A percentile compares a stretch with the other conserved stretches of the same genome.
Evolutionary conservation across 2,113 vertebrate genomes (phyloP).

Genomic region (Poeciliopsis occidentalis): DNA sequence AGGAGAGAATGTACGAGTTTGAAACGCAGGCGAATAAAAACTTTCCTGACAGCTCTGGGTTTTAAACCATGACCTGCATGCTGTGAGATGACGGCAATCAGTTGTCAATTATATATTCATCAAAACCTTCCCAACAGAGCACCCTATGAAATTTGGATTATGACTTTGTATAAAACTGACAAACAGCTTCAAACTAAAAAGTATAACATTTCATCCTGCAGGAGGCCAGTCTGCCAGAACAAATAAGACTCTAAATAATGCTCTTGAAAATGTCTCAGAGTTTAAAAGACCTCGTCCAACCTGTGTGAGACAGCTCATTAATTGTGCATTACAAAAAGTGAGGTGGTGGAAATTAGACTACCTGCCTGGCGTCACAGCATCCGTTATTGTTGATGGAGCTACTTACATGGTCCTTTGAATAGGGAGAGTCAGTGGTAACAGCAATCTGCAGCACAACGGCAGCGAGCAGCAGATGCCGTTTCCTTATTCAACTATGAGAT

Average conservation of each 20-base stretch:
- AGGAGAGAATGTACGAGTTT: neutral
- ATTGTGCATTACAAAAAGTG: slow-evolving; percentile 62
- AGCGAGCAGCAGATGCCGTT: slow-evolving; percentile 55
- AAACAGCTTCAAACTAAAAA: slow-evolving; percentile 17
- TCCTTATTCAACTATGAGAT: slow-evolving; percentile 52
- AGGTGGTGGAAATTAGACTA: slow-evolving; percentile 44
- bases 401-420: slow-evolving; percentile 49
- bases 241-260: slow-evolving; percentile 31
- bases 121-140: slow-evolving; percentile 38
- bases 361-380: slow-evolving; percentile 64
- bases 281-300: slow-evolving; percentile 47
- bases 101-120: slow-evolving; percentile 39
- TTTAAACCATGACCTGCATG: slow-evolving; percentile 20
- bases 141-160: slow-evolving; percentile 23
- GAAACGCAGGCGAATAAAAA: slow-evolving; percentile 4
- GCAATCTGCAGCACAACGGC: slow-evolving; percentile 53
- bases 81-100: slow-evolving; percentile 15
- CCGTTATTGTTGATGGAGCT: slow-evolving; percentile 39
- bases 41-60: neutral
- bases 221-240: slow-evolving; percentile 20
- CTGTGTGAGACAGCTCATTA: slow-evolving; percentile 62
- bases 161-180: slow-evolving; percentile 30
- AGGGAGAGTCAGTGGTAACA: slow-evolving; percentile 28
- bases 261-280: slow-evolving; percentile 44
- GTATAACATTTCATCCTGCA: slow-evolving; percentile 12